These are phyloP conservation scores for Chrysomallon squamiferum DNA, from an alignment of 1,140 invertebrate species.

Conservation along the genomic window DNA sequence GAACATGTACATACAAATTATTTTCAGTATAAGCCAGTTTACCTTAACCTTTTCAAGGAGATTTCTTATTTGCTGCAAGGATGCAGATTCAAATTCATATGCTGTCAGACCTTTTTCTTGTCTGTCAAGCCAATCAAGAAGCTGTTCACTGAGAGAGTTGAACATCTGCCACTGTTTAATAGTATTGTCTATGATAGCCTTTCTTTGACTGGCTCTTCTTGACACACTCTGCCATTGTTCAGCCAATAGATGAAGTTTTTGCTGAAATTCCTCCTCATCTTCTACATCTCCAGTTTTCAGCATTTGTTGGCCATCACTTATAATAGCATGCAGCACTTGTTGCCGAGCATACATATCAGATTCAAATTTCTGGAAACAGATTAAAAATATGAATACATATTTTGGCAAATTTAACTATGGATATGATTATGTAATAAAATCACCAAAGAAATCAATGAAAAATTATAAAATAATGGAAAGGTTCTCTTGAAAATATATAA, in stretches of 20 bases:
- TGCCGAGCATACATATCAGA: slow-evolving; percentile 53
- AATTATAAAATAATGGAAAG: not conserved
- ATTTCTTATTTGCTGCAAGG: slow-evolving; percentile 48
- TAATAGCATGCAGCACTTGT: slow-evolving; percentile 57
- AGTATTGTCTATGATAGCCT: slow-evolving; percentile 73
- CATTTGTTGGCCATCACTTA: slow-evolving; percentile 58
- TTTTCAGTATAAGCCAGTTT: not conserved
- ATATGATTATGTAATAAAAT: too few relatives aligned
- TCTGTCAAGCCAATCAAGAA: slow-evolving; percentile 78
- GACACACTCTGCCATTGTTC: slow-evolving; percentile 87
- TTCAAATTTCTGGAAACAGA: slow-evolving; percentile 50
- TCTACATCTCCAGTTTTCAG: slow-evolving; percentile 49
- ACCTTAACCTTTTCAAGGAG: slow-evolving; percentile 51
- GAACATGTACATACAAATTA: too few relatives aligned
- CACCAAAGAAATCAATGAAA: not conserved
- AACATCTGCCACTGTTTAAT: slow-evolving; percentile 84
- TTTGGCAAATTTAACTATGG: not conserved
- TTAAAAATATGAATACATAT: not conserved
- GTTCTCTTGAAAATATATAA: not conserved
- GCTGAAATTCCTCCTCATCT: slow-evolving; percentile 61
- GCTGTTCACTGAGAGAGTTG: slow-evolving; percentile 73
- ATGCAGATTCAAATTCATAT: slow-evolving; percentile 39
- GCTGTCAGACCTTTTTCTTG: slow-evolving; percentile 80
- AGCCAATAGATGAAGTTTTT: slow-evolving; percentile 77
- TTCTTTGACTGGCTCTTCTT: slow-evolving; percentile 79